Evolutionary conservation across 2,113 vertebrate genomes (phyloP).

Genomic region (Xenus cinereus): DNA sequence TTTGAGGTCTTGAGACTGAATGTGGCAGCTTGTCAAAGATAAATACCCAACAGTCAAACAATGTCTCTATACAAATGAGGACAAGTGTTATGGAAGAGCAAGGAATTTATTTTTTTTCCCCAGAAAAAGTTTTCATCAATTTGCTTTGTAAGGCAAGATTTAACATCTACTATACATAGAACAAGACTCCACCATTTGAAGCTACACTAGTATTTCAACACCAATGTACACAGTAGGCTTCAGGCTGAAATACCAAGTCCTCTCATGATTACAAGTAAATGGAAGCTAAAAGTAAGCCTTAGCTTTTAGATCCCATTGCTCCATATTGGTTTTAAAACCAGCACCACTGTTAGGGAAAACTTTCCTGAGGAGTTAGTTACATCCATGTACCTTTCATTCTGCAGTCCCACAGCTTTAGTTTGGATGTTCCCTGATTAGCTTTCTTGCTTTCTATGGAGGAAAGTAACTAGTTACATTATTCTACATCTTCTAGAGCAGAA

Average conservation of each 20-base stretch:
- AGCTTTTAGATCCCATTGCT: neutral
- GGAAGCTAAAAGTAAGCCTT: neutral
- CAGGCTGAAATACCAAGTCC: neutral
- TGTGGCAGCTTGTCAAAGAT: neutral
- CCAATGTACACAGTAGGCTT: neutral
- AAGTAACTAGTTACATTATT: neutral
- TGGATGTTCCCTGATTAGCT: neutral
- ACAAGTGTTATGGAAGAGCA: neutral
- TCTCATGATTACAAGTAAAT: neutral
- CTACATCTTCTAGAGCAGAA: neutral
- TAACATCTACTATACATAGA: neutral
- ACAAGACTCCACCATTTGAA: neutral
- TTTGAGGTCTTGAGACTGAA: neutral
- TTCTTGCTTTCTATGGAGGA: neutral
- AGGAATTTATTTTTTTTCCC: neutral
- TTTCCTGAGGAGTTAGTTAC: neutral
- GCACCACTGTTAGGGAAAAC: neutral
- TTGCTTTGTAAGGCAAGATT: neutral
- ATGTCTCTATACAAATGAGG: neutral
- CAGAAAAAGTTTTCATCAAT: neutral
- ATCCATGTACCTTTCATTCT: neutral
- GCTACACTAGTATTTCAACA: neutral
- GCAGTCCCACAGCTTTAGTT: neutral
- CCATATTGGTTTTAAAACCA: neutral
- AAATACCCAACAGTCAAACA: neutral